These are phyloP conservation scores for Rhopalosiphum padi DNA, from an alignment of 1,140 invertebrate species.

Conservation along the genomic window DNA sequence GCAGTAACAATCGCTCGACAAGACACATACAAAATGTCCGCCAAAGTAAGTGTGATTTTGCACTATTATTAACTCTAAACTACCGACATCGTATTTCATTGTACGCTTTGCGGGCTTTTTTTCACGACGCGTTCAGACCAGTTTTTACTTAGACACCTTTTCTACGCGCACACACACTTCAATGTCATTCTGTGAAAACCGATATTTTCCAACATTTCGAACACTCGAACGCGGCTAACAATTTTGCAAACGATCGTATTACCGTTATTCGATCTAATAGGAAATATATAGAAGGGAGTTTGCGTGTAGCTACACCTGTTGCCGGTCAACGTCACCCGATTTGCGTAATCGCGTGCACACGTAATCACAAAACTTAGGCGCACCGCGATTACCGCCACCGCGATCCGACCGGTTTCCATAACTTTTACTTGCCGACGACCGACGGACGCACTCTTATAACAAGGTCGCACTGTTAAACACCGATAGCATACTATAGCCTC, in stretches of 20 bases:
- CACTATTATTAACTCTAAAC: neutral
- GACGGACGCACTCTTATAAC: neutral
- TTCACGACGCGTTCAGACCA: neutral
- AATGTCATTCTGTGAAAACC: neutral
- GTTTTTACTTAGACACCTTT: neutral
- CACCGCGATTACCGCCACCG: neutral
- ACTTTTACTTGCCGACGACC: neutral
- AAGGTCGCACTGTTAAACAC: neutral
- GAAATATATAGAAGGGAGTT: neutral
- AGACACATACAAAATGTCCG: neutral
- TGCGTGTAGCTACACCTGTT: neutral
- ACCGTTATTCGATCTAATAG: neutral
- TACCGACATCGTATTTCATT: too few relatives aligned
- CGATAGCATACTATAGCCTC: neutral
- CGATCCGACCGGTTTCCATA: neutral
- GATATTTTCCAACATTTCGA: neutral
- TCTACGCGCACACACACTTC: neutral
- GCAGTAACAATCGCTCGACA: neutral
- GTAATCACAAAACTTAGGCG: neutral
- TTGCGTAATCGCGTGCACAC: neutral
- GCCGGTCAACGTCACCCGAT: neutral
- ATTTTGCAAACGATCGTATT: neutral
- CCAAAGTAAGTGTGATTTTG: conserved; percentile 34
- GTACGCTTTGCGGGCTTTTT: neutral
- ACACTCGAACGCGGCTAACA: neutral